phyloP scores from a whole-genome alignment of 37 sponge, comb jelly and placozoan genomes.

The Haliclona indistincta region DNA sequence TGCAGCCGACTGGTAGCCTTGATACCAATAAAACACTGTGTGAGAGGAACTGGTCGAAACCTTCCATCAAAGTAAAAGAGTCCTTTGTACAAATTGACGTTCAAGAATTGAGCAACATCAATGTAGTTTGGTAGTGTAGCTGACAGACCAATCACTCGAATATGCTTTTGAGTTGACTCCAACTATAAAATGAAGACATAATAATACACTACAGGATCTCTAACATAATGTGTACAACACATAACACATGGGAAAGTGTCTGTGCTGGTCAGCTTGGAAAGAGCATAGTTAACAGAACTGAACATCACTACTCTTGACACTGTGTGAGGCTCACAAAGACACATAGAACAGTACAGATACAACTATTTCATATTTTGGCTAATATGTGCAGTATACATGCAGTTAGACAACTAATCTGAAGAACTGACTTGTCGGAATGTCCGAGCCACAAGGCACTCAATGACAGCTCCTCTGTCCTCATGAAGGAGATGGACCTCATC shows the following conservation, averaged over 20 bases:
- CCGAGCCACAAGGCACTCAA: slow-evolving; percentile 95
- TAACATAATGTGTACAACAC: background rate
- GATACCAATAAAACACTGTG: slow-evolving; percentile 89
- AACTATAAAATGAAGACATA: slow-evolving; percentile 45
- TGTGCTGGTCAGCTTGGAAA: background rate
- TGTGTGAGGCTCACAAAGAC: background rate
- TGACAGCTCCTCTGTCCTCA: slow-evolving; percentile 97
- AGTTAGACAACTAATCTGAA: background rate
- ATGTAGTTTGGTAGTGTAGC: slow-evolving; percentile 98
- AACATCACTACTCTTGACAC: background rate
- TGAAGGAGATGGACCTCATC: slow-evolving; percentile 98
- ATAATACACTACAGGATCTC: background rate
- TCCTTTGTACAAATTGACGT: slow-evolving; percentile 87
- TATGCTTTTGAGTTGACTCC: slow-evolving; percentile 92
- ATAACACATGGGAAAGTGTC: background rate
- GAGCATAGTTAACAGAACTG: background rate
- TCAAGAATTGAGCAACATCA: slow-evolving; percentile 91
- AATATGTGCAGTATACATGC: background rate
- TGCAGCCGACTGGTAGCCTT: slow-evolving; percentile 72
- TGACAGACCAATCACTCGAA: slow-evolving; percentile 97
- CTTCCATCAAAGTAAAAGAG: slow-evolving; percentile 96
- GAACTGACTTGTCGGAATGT: slow-evolving; percentile 88
- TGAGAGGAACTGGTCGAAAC: slow-evolving; percentile 96
- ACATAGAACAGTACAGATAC: background rate
- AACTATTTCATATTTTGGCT: background rate